Evolutionary conservation across 2,113 vertebrate genomes (phyloP), one percentile per base, ranked within the genome.

Genomic region (Halichoeres trimaculatus): DNA sequence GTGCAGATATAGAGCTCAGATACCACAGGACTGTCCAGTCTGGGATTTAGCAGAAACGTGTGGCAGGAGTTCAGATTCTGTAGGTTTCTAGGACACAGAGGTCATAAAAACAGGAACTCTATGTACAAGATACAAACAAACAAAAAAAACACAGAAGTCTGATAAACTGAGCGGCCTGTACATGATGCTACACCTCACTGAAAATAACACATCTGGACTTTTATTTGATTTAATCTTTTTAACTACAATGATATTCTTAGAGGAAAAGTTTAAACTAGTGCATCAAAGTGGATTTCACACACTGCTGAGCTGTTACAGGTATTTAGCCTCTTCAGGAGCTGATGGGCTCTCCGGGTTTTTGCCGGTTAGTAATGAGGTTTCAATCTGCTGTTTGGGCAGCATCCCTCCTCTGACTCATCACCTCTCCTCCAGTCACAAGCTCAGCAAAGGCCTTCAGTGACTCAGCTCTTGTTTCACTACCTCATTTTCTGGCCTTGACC

Each of bases 401-500:
- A 36, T 61, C n/a, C 3, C 45, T 64, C 16, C 12, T 35, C 50
- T 30, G 58, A 54, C 35, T 82, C 64, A 77, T 57, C 16, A 63
- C 36, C 23, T 53, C 38, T 65, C 40, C 11, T 70, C 38, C 7
- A 12, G 79, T 86, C 66, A 77, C 56, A 43, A 60, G 64, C 35
- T 38, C 12, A 61, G 1, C 5, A 35, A 26, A 19, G 7, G 16
- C 10, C 24, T 75, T 40, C 40, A 14, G n/a, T 75, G 69, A 81
- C 40, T 74, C 58, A 83, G 75, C 41, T 8, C 81, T 71, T 51
- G 16, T 12, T 48, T 52, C 48, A 47, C 30, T 45, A 72, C 58
- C 67, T 63, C 23, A 17, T 52, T 48, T 55, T 34, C 26, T 40
- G 36, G 23, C 26, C n/a, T 16, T 70, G 57, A 61, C 69, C 45